phyloP scores from a whole-genome alignment of 1,140 invertebrate species.

The roundworm (Caenorhabditis elegans) region WBcel235 BX284604.4:16767001-16767500 shows the following conservation, averaged over 20 bases:
- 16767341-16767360: not conserved
- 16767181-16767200: slow-evolving; percentile 15
- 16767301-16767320: not conserved
- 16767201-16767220: no score
- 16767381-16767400: not conserved
- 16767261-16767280: slow-evolving; percentile 31
- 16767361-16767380: slow-evolving; percentile 4
- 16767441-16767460: not conserved
- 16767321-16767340: not conserved
- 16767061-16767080: slow-evolving; percentile 25
- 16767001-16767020: slow-evolving; percentile 35
- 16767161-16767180: slow-evolving; percentile 45
- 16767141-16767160: slow-evolving; percentile 44
- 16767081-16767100: slow-evolving; percentile 29
- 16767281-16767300: slow-evolving; percentile 19
- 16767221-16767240: slow-evolving; percentile 32
- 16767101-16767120: slow-evolving; percentile 45
- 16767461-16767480: slow-evolving; percentile 58
- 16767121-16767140: slow-evolving; percentile 42
- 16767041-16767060: not conserved
- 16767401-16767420: slow-evolving; percentile 23
- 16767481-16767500: slow-evolving; percentile 63
- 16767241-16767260: slow-evolving; percentile 6
- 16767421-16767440: slow-evolving; percentile 51
- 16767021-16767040: not conserved